Percentiles rank a stretch among this genome's conserved stretches.
Evolutionary conservation across 1,140 invertebrate genomes (phyloP).

Genomic region (Caenorhabditis brenneri): DNA sequence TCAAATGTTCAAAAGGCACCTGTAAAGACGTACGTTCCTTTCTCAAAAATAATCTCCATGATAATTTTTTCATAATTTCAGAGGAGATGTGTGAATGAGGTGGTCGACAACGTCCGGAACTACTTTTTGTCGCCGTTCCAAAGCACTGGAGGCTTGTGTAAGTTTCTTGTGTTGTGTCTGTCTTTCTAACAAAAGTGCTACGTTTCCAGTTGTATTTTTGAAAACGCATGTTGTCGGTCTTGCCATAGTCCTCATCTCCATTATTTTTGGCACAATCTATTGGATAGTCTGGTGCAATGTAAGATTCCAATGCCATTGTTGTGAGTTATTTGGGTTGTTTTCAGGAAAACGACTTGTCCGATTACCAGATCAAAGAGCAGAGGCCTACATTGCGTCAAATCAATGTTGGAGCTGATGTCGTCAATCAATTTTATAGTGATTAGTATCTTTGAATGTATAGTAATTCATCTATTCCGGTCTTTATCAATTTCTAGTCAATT

Average conservation of each 20-base stretch:
- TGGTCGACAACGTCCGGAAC: conserved; percentile 34
- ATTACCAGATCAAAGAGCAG: neutral
- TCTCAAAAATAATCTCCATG: neutral
- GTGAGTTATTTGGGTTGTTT: neutral
- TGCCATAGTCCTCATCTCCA: neutral
- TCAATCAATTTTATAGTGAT: neutral
- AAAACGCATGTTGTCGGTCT: conserved; percentile 33
- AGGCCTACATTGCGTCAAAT: neutral
- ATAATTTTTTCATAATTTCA: neutral
- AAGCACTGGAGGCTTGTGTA: conserved; percentile 20
- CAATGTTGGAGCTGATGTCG: neutral
- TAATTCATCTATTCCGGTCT: neutral
- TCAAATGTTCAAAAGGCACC: conserved; percentile 37
- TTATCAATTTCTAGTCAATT: neutral
- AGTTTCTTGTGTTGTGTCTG: neutral
- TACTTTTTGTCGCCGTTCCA: conserved; percentile 18
- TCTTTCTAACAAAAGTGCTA: neutral
- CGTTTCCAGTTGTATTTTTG: conserved; percentile 35
- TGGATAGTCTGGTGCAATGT: neutral
- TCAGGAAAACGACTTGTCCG: neutral
- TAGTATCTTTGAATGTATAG: neutral
- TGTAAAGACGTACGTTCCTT: conserved; percentile 24
- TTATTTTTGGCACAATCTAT: neutral
- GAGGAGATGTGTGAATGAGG: conserved; percentile 38
- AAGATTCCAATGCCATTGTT: no score